Evolutionary conservation across 30 jellyfish, hydroid and myxozoan species (phyloP), one percentile per base, ranked within the genome.

Genomic region (Morbakka virulenta): DNA sequence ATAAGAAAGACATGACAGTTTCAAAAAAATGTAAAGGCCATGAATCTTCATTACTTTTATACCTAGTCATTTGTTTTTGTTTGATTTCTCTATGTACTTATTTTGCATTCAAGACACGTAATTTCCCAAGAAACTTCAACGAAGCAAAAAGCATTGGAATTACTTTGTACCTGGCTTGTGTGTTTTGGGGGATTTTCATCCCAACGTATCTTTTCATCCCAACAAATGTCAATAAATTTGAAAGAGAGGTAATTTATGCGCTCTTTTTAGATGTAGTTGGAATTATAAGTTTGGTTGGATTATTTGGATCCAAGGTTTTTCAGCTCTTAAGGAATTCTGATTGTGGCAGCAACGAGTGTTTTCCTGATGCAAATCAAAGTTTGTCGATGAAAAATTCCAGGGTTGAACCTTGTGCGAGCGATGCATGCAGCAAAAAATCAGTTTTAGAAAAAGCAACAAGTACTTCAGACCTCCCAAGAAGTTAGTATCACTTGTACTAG

Each of bases 91-190:
- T 50, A 0, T 78, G 89, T 36, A 78, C 89, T 33, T 64, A 26
- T 34, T 78, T 30, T 48, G 89, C 82, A 11, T 78, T 52, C 64
- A 48, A 64, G 24, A 78, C 89, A 23, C 81, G 89, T 20, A 36
- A 41, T 20, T 78, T 78, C 48, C 89, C 89, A 20, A 31, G 69
- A 24, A 78, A 66, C 31, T 78, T 51, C 82, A 78, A 78, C 83
- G 89, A 78, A 50, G 67, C 89, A 9, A 52, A 52, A 11, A 47
- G 82, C 51, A 64, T 78, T 17, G 41, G 83, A 41, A 41, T 65
- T 26, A 78, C 89, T 3, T 64, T 78, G 89, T 78, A 78, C 52
- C 31, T 78, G 30, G 67, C 82, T 65, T 78, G 89, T 49, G 64
- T 78, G 21, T 66, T 78, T 2, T 78, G 89, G 89, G 83, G 66